Percentiles rank a stretch among this genome's conserved stretches.
These are phyloP conservation scores for Cyclura pinguis DNA, from an alignment of 2,797 vertebrate genomes.

Conservation along the genomic window DNA sequence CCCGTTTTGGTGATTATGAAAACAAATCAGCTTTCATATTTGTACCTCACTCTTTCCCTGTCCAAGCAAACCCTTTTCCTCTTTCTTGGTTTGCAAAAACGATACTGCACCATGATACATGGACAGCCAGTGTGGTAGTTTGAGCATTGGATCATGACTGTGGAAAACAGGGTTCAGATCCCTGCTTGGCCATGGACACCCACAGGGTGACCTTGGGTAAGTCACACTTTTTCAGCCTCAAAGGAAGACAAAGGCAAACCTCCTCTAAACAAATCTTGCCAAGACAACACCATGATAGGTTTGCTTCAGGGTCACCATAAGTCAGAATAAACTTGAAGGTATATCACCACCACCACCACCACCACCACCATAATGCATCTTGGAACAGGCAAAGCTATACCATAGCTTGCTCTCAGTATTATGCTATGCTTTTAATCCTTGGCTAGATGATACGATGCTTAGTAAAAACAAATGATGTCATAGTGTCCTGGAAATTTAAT, in stretches of 20 bases:
- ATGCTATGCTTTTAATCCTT: background rate
- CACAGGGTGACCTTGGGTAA: background rate
- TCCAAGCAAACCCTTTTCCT: background rate
- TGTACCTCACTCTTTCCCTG: background rate
- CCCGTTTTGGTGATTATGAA: background rate
- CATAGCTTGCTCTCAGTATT: background rate
- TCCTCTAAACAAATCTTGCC: too few species aligned
- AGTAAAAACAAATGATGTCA: background rate
- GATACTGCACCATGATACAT: background rate
- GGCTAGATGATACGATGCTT: background rate
- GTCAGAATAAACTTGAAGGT: too few species aligned
- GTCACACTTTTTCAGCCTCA: background rate
- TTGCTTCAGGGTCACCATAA: too few species aligned
- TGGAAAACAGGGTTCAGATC: background rate
- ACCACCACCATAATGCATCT: background rate
- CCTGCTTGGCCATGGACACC: background rate
- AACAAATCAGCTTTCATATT: background rate
- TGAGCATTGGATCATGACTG: background rate
- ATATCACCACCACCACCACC: too few species aligned
- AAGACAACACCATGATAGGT: too few species aligned
- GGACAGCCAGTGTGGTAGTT: too few species aligned
- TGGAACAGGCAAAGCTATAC: too few species aligned
- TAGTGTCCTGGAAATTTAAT: too few species aligned
- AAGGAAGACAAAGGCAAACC: too few species aligned
- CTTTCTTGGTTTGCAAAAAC: background rate